A percentile compares a stretch with the other conserved stretches of the same genome.
These are phyloP conservation scores for Nebria salina DNA, from an alignment of 2,888 invertebrate genomes.

Conservation along the genomic window DNA sequence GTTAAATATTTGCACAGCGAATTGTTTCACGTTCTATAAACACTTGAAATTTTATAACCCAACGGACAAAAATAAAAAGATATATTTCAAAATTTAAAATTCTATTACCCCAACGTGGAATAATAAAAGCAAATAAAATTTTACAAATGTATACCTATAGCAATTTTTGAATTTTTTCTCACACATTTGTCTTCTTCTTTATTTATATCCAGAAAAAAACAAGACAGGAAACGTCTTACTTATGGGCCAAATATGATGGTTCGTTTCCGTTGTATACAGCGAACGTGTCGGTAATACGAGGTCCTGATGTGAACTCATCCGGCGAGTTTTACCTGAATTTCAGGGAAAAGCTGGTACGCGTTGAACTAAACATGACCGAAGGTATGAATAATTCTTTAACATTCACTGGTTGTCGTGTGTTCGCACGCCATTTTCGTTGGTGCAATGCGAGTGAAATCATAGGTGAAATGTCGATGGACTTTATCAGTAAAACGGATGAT, in stretches of 20 bases:
- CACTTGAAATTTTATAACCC: not conserved
- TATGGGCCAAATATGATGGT: slow-evolving; percentile 66
- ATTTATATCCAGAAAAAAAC: slow-evolving; percentile 64
- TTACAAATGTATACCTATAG: not conserved
- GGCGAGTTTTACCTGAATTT: slow-evolving; percentile 70
- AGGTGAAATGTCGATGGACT: slow-evolving; percentile 14
- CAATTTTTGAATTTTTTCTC: not conserved
- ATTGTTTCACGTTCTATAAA: not conserved
- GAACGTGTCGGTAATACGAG: slow-evolving; percentile 69
- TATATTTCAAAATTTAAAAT: slow-evolving; percentile 1
- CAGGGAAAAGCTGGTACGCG: slow-evolving; percentile 68
- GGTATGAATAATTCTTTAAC: slow-evolving; percentile 59
- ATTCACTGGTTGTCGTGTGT: not conserved
- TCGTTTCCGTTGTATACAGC: slow-evolving; percentile 66
- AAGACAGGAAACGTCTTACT: slow-evolving; percentile 68
- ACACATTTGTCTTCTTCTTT: slow-evolving; percentile 27
- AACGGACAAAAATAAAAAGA: not conserved
- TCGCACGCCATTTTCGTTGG: slow-evolving; percentile 10
- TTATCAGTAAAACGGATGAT: slow-evolving; percentile 43
- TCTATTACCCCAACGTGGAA: slow-evolving; percentile 1
- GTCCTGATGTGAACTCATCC: slow-evolving; percentile 68
- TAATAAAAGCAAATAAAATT: not conserved
- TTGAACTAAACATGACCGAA: slow-evolving; percentile 76
- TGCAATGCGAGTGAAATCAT: slow-evolving; percentile 3
- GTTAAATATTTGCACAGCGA: not conserved